Conservation (phyloP, 1,140 invertebrate species). For the Sweltsa coloradensis region DNA sequence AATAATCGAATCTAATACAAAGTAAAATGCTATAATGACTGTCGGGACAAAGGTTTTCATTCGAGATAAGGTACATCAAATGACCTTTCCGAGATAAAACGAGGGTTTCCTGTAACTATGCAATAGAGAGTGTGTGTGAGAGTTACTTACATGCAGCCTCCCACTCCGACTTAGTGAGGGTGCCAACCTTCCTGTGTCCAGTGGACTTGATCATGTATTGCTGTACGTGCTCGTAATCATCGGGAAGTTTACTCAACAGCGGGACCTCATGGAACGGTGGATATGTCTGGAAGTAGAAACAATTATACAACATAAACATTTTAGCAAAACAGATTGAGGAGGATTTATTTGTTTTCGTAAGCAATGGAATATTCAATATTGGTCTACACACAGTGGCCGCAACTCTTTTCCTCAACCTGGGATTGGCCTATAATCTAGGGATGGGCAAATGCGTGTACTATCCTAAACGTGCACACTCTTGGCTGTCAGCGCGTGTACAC, state of each 20-base stretch:
- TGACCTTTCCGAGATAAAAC: slow-evolving; percentile 3
- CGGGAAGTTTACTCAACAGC: slow-evolving; percentile 39
- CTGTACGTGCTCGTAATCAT: slow-evolving; percentile 64
- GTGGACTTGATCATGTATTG: slow-evolving; percentile 38
- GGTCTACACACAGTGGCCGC: no score
- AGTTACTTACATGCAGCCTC: slow-evolving; percentile 71
- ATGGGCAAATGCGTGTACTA: no score
- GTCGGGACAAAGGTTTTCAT: neutral
- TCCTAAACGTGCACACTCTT: no score
- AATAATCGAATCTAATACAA: neutral
- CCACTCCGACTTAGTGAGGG: slow-evolving; percentile 84
- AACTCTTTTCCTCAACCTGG: no score
- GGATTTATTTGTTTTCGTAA: no score
- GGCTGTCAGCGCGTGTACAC: no score
- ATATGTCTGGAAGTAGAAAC: slow-evolving; percentile 49
- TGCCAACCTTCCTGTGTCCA: slow-evolving; percentile 46
- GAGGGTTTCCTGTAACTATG: slow-evolving; percentile 12
- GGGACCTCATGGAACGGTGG: slow-evolving; percentile 39
- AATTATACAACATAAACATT: no score
- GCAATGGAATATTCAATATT: no score
- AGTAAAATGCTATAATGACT: neutral
- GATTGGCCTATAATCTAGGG: no score
- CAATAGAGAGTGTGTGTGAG: slow-evolving; percentile 18
- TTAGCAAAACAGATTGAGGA: no score
- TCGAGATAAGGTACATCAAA: neutral